Percentiles rank a stretch among this genome's conserved stretches.
Evolutionary conservation across 2,113 vertebrate genomes (phyloP).

Genomic region (Eonycteris spelaea): DNA sequence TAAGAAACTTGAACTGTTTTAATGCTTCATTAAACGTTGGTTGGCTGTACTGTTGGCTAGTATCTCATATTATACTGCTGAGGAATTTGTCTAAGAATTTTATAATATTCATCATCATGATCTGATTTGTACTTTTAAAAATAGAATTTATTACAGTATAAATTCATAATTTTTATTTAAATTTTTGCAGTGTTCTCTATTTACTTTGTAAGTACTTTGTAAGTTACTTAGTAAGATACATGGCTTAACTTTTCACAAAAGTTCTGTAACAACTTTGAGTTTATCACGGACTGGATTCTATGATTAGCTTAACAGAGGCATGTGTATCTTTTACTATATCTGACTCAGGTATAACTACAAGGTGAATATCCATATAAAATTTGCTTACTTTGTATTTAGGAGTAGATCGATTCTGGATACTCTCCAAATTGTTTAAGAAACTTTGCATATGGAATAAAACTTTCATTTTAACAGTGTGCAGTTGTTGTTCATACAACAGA

Average conservation of each 20-base stretch:
- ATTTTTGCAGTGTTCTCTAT: background rate
- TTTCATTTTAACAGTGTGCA: constrained; percentile 78
- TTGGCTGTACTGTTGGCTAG: background rate
- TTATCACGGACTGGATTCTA: constrained; percentile 2
- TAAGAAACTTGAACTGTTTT: background rate
- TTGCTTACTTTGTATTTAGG: constrained; percentile 73
- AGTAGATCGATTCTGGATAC: constrained; percentile 57
- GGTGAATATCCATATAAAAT: constrained; percentile 32
- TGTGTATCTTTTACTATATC: background rate
- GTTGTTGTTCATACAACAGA: constrained; percentile 71
- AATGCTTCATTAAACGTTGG: background rate
- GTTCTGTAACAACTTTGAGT: constrained; percentile 45
- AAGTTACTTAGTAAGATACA: background rate
- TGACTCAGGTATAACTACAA: constrained; percentile 49
- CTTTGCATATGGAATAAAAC: constrained; percentile 62
- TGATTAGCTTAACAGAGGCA: constrained; percentile 54
- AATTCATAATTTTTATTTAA: background rate
- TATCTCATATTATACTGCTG: background rate
- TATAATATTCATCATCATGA: background rate
- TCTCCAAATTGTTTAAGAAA: constrained; percentile 64
- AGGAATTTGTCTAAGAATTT: background rate
- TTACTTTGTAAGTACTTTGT: constrained; percentile 11
- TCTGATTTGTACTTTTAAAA: background rate
- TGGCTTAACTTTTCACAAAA: constrained; percentile 47
- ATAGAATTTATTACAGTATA: background rate